Evolutionary conservation across 2,797 vertebrate species (phyloP), one percentile per base, ranked within the genome.

Genomic region (Calcarius lapponicus): DNA sequence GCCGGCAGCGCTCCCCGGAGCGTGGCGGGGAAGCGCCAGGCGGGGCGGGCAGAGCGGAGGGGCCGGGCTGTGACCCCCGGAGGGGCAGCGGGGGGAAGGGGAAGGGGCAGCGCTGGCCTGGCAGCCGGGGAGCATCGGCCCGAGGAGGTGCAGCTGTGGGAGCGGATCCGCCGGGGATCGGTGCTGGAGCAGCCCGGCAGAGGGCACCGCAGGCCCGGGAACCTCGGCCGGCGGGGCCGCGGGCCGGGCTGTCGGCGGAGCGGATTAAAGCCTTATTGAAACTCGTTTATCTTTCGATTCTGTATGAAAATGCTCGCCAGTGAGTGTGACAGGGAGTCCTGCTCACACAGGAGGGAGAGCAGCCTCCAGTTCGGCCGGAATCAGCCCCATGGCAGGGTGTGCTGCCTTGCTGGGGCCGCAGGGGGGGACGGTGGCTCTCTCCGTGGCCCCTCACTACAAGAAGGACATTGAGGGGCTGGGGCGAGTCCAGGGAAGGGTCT

Each of bases 1-100:
- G 9, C 57, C 47, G 6, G 38, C 62, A 2, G 25, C 1, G 51
- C n/a, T 47, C 2, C 16, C 43, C 8, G 1, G 17, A 6, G 0
- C 3, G 62, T 2, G 28, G 15, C 20, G 4, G 32, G 18, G 48
- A 8, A 40, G 32, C 7, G 3, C 1, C 45, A 8, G 78, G 14
- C 14, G 12, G 28, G 7, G 6, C 7, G 9, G n/a, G 47, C 53
- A 7, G 69, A 3, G 16, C 5, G 6, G 32, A 14, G 51, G 47
- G 29, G 6, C 25, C 7, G 31, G 38, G 32, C 29, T 17, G 47
- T 13, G 61, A 5, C 13, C 31, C 9, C 12, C n/a, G 0, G 38
- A n/a, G 76, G 34, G 53, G 43, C 47, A 5, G 7, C 60, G 26
- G 3, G 25, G 31, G 31, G 12, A 3, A 10, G 43, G 48, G 29